Evolutionary conservation across 2,113 vertebrate species (phyloP).

Genomic region (Oncorhynchus gorbuscha): DNA sequence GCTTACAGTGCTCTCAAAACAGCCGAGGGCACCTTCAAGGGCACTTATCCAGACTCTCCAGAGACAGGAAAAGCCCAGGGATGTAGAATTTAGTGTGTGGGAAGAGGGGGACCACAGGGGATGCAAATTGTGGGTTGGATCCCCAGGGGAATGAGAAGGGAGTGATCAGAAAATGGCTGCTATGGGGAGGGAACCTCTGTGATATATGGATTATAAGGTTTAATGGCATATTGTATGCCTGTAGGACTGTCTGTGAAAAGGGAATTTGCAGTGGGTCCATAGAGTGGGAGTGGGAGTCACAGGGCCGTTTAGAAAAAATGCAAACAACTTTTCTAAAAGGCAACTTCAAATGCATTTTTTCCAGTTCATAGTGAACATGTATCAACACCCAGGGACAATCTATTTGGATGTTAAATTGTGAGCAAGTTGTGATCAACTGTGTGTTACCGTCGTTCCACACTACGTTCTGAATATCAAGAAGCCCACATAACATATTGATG

Average conservation of each 20-base stretch:
- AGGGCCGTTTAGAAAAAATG: too few species aligned
- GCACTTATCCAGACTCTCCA: constrained; percentile 34
- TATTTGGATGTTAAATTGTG: too few species aligned
- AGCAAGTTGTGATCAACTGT: too few species aligned
- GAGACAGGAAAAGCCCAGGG: constrained; percentile 27
- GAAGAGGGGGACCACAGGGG: constrained; percentile 28
- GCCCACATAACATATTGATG: too few species aligned
- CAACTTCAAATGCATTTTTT: not conserved
- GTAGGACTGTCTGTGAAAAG: constrained; percentile 32
- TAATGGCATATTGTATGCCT: constrained; percentile 43
- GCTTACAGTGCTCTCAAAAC: constrained; percentile 29
- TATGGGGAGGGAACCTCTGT: constrained; percentile 27
- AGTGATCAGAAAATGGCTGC: constrained; percentile 44
- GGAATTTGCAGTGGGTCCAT: constrained; percentile 24
- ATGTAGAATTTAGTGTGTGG: constrained; percentile 41
- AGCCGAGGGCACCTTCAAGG: constrained; percentile 44
- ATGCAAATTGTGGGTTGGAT: constrained; percentile 35
- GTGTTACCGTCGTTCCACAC: too few species aligned
- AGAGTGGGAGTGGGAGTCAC: not conserved
- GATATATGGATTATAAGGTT: constrained; percentile 55
- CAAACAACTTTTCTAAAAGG: not conserved
- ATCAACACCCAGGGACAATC: too few species aligned
- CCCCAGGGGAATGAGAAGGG: constrained; percentile 36
- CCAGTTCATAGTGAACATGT: not conserved
- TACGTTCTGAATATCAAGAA: too few species aligned